Conservation (phyloP, 2,888 invertebrate species). For the Hipparchia semele region DNA sequence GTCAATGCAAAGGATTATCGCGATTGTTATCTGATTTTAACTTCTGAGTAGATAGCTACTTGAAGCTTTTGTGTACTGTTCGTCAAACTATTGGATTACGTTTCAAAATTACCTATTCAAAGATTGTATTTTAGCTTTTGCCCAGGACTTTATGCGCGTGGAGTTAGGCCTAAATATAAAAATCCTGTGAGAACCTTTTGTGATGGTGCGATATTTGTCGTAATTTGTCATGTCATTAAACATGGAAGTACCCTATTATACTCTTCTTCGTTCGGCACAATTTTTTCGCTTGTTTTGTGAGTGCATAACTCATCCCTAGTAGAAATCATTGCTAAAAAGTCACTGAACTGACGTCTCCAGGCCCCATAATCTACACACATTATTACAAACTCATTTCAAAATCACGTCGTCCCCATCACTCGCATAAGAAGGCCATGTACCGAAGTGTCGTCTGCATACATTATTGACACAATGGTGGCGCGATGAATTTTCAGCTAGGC, state of each 20-base stretch:
- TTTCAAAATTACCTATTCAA: too few species aligned
- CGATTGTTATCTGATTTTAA: slow-evolving; percentile 1
- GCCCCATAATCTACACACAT: background rate
- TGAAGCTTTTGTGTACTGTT: background rate
- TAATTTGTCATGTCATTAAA: too few species aligned
- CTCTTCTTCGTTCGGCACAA: too few species aligned
- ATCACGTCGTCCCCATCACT: slow-evolving; percentile 3
- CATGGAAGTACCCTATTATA: too few species aligned
- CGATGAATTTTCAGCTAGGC: slow-evolving; percentile 26
- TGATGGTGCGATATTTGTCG: too few species aligned
- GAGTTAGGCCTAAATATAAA: too few species aligned
- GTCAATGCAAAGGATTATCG: slow-evolving; percentile 7
- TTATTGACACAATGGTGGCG: slow-evolving; percentile 30
- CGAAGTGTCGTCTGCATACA: slow-evolving; percentile 31
- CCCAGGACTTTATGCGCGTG: too few species aligned
- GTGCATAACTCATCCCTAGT: too few species aligned
- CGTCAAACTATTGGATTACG: background rate
- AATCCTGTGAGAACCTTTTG: too few species aligned
- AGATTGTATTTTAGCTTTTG: too few species aligned
- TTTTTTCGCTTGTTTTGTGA: too few species aligned
- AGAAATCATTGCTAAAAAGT: too few species aligned
- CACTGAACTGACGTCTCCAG: background rate
- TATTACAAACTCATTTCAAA: background rate
- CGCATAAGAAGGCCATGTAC: slow-evolving; percentile 22
- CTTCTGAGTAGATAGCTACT: background rate